A percentile compares a stretch with the other conserved stretches of the same genome.
These are phyloP conservation scores for Andricus curvator DNA, from an alignment of 2,888 invertebrate genomes.

Conservation along the genomic window DNA sequence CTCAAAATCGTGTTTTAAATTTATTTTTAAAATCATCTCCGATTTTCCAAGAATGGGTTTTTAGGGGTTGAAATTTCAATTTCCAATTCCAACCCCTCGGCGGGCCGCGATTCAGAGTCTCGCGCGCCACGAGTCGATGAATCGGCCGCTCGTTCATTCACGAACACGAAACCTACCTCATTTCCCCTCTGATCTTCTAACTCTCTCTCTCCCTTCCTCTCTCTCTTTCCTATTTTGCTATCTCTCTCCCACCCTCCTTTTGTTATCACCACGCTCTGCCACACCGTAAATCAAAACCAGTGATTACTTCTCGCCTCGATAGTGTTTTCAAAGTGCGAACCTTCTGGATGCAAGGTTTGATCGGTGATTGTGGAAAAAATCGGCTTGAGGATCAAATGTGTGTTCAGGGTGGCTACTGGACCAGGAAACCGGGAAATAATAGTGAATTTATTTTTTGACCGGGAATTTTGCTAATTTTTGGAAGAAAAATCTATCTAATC, in stretches of 20 bases:
- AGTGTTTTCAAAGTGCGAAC: slow-evolving; percentile 31
- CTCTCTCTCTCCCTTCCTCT: neutral
- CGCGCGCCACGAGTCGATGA: slow-evolving; percentile 40
- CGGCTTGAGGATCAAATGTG: neutral
- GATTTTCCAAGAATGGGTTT: neutral
- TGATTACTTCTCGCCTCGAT: slow-evolving; percentile 26
- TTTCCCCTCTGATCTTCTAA: slow-evolving; percentile 23
- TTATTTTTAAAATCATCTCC: neutral
- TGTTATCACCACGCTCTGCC: slow-evolving; percentile 31
- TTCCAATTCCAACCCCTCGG: neutral
- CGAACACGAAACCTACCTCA: slow-evolving; percentile 34
- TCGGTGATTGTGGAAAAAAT: slow-evolving; percentile 5
- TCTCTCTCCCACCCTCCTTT: slow-evolving; percentile 7
- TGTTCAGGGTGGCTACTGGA: neutral
- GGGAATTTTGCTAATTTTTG: too few relatives aligned
- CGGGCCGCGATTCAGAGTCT: slow-evolving; percentile 26
- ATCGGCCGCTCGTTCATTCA: slow-evolving; percentile 40
- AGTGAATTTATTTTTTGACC: too few relatives aligned
- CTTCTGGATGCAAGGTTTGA: neutral
- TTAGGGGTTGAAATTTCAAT: neutral
- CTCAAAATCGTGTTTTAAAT: neutral
- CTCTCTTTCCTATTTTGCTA: neutral
- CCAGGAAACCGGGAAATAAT: too few relatives aligned
- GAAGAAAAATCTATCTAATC: too few relatives aligned
- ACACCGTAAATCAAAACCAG: slow-evolving; percentile 24